phyloP scores from a whole-genome alignment of 2,113 vertebrate genomes.

The Brienomyrus brachyistius region DNA sequence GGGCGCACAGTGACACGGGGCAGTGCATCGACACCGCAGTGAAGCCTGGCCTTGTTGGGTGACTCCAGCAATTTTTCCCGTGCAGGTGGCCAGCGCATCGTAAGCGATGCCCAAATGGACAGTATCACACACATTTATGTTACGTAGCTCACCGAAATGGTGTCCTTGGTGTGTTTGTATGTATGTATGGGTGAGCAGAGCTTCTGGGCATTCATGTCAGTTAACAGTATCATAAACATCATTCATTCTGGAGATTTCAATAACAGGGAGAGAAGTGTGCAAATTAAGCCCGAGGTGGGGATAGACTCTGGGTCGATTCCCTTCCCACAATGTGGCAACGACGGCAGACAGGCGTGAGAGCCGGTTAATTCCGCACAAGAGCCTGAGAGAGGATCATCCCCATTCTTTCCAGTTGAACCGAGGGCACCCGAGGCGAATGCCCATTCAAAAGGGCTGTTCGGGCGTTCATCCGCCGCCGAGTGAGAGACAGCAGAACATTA shows the following conservation, averaged over 20 bases:
- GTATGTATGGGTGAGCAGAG: neutral
- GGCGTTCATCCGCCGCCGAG: slow-evolving; percentile 20
- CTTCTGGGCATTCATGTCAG: neutral
- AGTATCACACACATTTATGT: neutral
- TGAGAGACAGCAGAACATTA: slow-evolving; percentile 25
- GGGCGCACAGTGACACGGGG: neutral
- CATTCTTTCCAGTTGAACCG: slow-evolving; percentile 33
- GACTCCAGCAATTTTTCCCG: no score
- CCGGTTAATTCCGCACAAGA: slow-evolving; percentile 32
- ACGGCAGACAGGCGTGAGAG: neutral
- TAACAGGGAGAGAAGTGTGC: neutral
- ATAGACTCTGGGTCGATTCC: neutral
- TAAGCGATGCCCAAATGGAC: neutral
- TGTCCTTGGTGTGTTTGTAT: neutral
- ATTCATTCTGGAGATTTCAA: neutral
- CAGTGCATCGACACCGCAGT: neutral
- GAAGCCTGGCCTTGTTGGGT: neutral
- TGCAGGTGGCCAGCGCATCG: neutral
- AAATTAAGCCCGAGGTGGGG: neutral
- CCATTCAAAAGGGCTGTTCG: slow-evolving; percentile 11
- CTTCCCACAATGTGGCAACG: neutral
- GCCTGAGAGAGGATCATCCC: slow-evolving; percentile 30
- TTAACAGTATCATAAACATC: neutral
- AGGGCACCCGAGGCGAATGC: slow-evolving; percentile 20
- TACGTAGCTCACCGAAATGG: neutral